Base-by-base conservation (phyloP, 1,140 invertebrate species). In the Bombus impatiens region DNA sequence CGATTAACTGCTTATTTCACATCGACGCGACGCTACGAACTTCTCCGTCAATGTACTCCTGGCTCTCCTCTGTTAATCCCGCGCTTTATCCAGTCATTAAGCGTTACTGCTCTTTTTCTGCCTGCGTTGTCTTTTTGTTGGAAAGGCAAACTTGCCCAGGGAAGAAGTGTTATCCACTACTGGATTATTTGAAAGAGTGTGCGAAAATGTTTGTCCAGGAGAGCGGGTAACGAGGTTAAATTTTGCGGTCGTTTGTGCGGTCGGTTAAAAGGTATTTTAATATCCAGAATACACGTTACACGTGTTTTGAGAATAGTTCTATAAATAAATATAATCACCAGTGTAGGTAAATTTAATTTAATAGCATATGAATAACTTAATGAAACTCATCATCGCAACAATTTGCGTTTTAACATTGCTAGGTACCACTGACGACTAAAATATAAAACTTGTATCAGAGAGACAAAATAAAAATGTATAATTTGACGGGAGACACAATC, bases 1-100 rank as follows among this genome's bases (percentile, higher is more conserved):
- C 76, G 76, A 84, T 62, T 84, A 84, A 79, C 82, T 71, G 76
- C 42, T 71, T 84, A 84, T 79, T 84, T 71, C 62, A 57, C 76
- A 68, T 57, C 40, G 65, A 35, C 53, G 28, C 40, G 25, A 35
- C 40, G 32, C 62, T 6, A 32, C 42, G 6, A 12, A 13, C 32
- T 40, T 37, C 18, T 9, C 8, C 15, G 32, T 42, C 68, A 44
- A 32, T 35, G 35, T 32, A 42, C 76, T 9, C 44, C 9, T 8
- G 35, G 67, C 12, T 6, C 40, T 37, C 12, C 2, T 32, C 6
- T 1, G 76, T 79, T 84, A 84, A 84, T 84, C 67, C 76, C 12
- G 25, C 82, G 70, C 76, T 84, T 79, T 84, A 79, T 84, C 59
- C 28, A 62, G 59, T 62, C 59, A 62, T 62, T 62, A 62, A 62